Percentiles rank a stretch among this genome's conserved stretches.
Evolutionary conservation across 2,113 vertebrate species (phyloP).

Genomic region (Salvator merianae): DNA sequence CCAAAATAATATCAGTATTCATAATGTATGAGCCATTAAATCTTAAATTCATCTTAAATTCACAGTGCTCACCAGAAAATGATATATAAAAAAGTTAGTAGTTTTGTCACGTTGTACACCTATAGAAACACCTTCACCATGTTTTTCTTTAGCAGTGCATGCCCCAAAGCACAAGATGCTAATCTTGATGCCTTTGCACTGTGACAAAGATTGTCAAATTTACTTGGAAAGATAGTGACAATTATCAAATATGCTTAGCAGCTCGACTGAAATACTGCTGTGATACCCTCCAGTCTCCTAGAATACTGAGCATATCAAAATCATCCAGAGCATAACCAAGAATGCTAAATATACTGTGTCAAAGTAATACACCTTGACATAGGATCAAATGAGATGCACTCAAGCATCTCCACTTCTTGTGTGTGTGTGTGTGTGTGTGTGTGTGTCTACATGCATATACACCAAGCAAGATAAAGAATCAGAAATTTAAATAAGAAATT

Average conservation of each 20-base stretch:
- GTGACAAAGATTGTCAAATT: neutral
- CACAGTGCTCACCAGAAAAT: neutral
- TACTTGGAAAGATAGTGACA: neutral
- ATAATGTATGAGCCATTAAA: neutral
- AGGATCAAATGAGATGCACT: neutral
- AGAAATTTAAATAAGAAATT: no score
- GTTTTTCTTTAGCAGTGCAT: neutral
- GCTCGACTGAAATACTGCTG: neutral
- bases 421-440: no score
- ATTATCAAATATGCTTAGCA: neutral
- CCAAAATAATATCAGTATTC: constrained; percentile 9
- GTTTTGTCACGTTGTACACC: fast-evolving
- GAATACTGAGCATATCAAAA: fast-evolving
- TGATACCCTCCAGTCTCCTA: neutral
- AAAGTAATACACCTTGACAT: neutral
- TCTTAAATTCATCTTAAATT: constrained; percentile 7
- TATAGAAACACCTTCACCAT: neutral
- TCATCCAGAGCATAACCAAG: neutral
- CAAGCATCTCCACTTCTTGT: neutral
- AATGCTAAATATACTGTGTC: neutral
- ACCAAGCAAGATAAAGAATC: no score
- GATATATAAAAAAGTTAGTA: neutral
- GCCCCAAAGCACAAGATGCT: fast-evolving
- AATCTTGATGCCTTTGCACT: constrained; percentile 1
- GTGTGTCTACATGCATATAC: no score